phyloP scores from a whole-genome alignment of 2,888 invertebrate species.

The Cephus pulcher region DNA sequence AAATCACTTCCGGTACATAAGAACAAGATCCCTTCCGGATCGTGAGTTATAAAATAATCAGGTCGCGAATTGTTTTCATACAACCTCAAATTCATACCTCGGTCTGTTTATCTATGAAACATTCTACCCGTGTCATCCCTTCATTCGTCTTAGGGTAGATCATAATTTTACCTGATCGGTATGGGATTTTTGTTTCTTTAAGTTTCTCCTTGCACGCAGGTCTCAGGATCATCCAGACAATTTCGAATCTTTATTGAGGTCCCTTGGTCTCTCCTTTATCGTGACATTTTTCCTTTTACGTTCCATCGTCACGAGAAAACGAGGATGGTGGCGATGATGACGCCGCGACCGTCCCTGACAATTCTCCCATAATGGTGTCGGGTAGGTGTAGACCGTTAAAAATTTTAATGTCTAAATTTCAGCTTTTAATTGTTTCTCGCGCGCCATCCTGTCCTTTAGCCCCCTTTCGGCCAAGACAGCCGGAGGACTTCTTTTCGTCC shows the following conservation, averaged over 20 bases:
- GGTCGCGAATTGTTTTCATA: neutral
- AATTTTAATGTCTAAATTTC: conserved; percentile 26
- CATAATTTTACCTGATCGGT: neutral
- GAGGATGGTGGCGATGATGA: neutral
- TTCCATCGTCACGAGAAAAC: conserved; percentile 3
- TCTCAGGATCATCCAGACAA: neutral
- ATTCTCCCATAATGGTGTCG: neutral
- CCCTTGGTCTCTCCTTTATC: conserved; percentile 10
- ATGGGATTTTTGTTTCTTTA: neutral
- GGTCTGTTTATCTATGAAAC: neutral
- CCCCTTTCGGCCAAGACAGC: neutral
- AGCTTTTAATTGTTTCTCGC: conserved; percentile 23
- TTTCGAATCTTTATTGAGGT: conserved; percentile 21
- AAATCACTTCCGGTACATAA: neutral
- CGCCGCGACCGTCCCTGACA: neutral
- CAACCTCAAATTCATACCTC: neutral
- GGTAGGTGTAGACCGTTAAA: conserved; percentile 16
- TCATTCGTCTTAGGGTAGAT: neutral
- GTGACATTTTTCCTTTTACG: conserved; percentile 6
- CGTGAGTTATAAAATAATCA: neutral
- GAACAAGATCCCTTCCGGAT: neutral
- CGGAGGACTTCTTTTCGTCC: neutral
- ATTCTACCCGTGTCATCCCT: neutral
- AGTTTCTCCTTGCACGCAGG: neutral
- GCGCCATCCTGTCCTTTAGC: neutral